These are phyloP conservation scores for Leucophora obtusa DNA, from an alignment of 2,888 invertebrate species.

Conservation along the genomic window DNA sequence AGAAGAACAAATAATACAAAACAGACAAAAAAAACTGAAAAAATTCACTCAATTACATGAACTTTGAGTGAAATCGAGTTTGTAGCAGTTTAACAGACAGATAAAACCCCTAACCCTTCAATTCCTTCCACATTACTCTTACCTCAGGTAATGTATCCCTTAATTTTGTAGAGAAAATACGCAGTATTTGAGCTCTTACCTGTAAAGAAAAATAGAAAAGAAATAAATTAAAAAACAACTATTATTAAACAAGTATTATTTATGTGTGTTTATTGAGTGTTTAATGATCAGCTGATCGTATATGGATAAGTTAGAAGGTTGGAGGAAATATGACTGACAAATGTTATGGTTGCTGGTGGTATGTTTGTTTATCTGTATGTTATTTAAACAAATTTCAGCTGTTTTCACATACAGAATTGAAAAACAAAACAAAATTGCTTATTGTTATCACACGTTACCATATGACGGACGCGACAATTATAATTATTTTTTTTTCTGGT, in stretches of 20 bases:
- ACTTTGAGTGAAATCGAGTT: constrained; percentile 28
- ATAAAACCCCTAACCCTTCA: constrained; percentile 7
- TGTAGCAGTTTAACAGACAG: background rate
- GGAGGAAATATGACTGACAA: background rate
- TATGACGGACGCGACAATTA: constrained; percentile 48
- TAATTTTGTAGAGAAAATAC: constrained; percentile 4
- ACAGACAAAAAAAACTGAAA: constrained; percentile 12
- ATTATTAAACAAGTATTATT: constrained; percentile 42
- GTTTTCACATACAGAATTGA: constrained; percentile 28
- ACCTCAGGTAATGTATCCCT: constrained; percentile 37
- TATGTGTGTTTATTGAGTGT: background rate
- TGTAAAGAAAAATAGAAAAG: constrained; percentile 32
- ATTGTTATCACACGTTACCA: constrained; percentile 37
- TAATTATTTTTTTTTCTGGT: constrained; percentile 32
- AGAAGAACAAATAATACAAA: constrained; percentile 14
- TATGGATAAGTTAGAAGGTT: constrained; percentile 1
- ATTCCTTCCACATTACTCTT: constrained; percentile 27
- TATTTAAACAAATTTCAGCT: constrained; percentile 52
- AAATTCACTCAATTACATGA: constrained; percentile 56
- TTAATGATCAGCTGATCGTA: constrained; percentile 55
- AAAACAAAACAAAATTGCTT: constrained; percentile 27
- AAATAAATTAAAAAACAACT: constrained; percentile 26
- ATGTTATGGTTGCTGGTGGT: constrained; percentile 9
- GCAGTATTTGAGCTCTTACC: constrained; percentile 41
- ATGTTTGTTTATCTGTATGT: background rate